Evolutionary conservation across 2,113 vertebrate species (phyloP), one percentile per base, ranked within the genome.

Genomic region (Hypomesus transpacificus): DNA sequence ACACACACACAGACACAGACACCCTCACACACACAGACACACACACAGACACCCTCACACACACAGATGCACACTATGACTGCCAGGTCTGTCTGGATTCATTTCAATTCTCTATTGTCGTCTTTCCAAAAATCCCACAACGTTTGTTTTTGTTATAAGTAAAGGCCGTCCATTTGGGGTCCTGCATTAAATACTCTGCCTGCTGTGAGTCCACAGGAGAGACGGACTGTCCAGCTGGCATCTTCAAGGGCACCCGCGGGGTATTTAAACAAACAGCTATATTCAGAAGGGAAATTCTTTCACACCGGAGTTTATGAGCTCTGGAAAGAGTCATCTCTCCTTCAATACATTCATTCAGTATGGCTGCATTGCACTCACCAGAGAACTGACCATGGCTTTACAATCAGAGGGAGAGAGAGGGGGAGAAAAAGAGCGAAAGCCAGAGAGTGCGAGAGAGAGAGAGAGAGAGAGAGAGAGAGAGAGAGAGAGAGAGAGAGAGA

Each of bases 241-340:
- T n/a, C 34, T 51, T 70, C 60, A 58, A 14, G 56, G 39, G 66
- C 59, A 67, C 54, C 51, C 17, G n/a, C 53, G 52, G 64, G 16
- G 66, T 63, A 66, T 28, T 62, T 26, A 64, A 69, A 66, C 39
- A 66, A 70, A 14, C 28, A 66, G 52, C 52, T n/a, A 46, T 75
- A 65, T 51, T 74, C 51, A 59, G 53, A 16, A 74, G 66, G 57
- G 54, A 67, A 68, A 68, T 67, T 68, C 31, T 66, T 56, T 67
- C 26, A 66, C 53, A 68, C 72, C 21, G 34, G 34, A 60, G 56
- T 68, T 67, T 68, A 58, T 61, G 69, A 70, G 34, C 16, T 31
- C 69, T 74, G 72, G 65, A 62, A 71, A 71, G 16, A 71, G 56
- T 61, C 31, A 24, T 46, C 46, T 71, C 69, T 63, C n/a, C 54